Conservation (phyloP, 2,797 vertebrate species). For the Acridotheres tristis region DNA sequence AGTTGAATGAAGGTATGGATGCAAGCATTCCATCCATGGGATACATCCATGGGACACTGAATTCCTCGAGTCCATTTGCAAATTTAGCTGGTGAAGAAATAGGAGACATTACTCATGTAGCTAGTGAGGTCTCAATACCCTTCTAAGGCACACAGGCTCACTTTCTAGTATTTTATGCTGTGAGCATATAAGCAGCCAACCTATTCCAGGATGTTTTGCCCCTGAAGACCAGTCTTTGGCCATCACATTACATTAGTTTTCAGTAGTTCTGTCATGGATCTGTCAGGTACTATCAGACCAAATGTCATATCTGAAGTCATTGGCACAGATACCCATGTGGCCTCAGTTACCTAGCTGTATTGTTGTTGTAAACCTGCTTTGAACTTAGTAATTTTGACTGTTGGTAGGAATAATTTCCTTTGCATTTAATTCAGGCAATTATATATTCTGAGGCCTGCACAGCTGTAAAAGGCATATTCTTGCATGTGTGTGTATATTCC, state of each 20-base stretch:
- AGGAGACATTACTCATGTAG: not conserved
- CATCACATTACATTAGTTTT: not conserved
- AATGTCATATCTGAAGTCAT: not conserved
- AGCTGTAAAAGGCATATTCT: not conserved
- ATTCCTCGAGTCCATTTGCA: not conserved
- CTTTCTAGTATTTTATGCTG: not conserved
- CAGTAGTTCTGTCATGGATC: not conserved
- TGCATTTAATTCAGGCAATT: not conserved
- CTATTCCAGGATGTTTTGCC: not conserved
- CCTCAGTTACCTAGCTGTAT: not conserved
- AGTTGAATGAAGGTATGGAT: not conserved
- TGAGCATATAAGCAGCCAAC: not conserved
- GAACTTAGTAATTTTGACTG: not conserved
- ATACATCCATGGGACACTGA: not conserved
- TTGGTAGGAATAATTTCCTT: not conserved
- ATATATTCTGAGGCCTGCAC: not conserved
- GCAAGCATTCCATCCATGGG: not conserved
- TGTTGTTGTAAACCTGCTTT: not conserved
- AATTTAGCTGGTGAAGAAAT: not conserved
- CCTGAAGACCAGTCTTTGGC: not conserved
- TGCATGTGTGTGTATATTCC: not conserved
- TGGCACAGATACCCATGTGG: not conserved
- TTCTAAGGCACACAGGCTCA: not conserved
- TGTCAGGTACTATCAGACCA: not conserved
- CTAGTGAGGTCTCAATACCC: not conserved